Percentiles rank a stretch among this genome's conserved stretches.
phyloP scores from a whole-genome alignment of 2,113 vertebrate species.

The Saccopteryx bilineata region DNA sequence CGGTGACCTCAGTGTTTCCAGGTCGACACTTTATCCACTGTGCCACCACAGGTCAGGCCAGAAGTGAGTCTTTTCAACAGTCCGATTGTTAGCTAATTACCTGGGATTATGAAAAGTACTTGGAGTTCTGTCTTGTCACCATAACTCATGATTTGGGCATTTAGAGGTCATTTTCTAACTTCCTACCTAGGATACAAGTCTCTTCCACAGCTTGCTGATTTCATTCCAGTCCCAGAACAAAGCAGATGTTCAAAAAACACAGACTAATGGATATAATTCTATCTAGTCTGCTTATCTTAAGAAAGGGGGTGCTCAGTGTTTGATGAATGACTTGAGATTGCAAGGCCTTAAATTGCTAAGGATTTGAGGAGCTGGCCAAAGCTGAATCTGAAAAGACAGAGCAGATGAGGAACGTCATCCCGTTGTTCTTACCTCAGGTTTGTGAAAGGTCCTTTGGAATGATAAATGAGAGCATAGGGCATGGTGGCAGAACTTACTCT shows the following conservation, averaged over 20 bases:
- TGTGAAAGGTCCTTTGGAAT: not conserved
- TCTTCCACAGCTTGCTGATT: not conserved
- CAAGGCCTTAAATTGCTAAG: not conserved
- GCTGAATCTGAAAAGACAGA: not conserved
- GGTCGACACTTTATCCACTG: too few species aligned
- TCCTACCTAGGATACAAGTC: not conserved
- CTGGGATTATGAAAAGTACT: conserved; percentile 17
- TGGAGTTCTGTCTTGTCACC: not conserved
- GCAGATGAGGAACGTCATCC: not conserved
- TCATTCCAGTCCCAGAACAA: not conserved
- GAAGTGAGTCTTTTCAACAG: not conserved
- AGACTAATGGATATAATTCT: not conserved
- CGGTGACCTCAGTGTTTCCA: too few species aligned
- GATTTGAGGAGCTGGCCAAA: not conserved
- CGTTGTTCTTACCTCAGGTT: not conserved
- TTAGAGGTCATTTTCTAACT: conserved; percentile 37
- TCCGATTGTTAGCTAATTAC: not conserved
- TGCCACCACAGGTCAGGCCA: too few species aligned
- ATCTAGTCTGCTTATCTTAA: not conserved
- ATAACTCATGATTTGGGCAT: not conserved
- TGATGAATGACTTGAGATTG: not conserved
- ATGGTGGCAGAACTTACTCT: not conserved
- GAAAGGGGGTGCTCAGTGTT: not conserved
- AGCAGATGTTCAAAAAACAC: conserved; percentile 6
- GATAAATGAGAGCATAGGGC: not conserved